Percentiles rank a stretch among this genome's conserved stretches.
Evolutionary conservation across 2,797 vertebrate genomes (phyloP).

Genomic region (Spinus pinus): DNA sequence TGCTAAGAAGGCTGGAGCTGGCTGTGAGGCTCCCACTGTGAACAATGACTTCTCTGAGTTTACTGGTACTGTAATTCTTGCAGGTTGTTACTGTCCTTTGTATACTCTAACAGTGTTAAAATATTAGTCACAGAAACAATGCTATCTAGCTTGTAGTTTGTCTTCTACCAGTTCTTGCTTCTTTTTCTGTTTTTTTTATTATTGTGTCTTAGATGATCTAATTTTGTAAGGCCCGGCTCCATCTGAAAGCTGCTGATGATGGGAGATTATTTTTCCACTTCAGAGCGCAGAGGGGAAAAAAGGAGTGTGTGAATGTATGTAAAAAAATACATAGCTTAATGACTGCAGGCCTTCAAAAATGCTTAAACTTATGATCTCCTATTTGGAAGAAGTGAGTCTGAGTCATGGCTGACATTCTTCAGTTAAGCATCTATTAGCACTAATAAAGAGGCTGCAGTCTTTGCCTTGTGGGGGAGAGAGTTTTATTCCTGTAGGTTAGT

Average conservation of each 20-base stretch:
- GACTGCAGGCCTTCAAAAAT: not conserved
- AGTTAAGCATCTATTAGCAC: not conserved
- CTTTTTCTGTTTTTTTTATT: not conserved
- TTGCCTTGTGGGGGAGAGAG: not conserved
- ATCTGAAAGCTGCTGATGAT: not conserved
- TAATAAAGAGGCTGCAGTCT: not conserved
- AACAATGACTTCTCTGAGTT: not conserved
- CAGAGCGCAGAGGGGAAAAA: accelerated
- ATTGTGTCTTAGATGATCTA: not conserved
- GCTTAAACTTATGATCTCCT: not conserved
- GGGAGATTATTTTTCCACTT: not conserved
- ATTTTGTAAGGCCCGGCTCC: not conserved
- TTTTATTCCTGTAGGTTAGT: not conserved
- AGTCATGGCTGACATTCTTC: not conserved
- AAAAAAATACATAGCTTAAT: not conserved
- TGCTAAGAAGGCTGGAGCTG: not conserved
- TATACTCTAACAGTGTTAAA: not conserved
- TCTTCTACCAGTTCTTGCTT: not conserved
- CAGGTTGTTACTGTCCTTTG: not conserved
- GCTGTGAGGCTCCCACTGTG: not conserved
- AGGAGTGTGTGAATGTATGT: too few species aligned
- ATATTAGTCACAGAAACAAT: not conserved
- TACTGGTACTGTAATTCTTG: not conserved
- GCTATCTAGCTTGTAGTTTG: not conserved
- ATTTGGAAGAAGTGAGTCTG: not conserved